A percentile compares a stretch with the other conserved stretches of the same genome.
phyloP scores from a whole-genome alignment of 2,888 invertebrate species.

The Minunthozetes semirufus region DNA sequence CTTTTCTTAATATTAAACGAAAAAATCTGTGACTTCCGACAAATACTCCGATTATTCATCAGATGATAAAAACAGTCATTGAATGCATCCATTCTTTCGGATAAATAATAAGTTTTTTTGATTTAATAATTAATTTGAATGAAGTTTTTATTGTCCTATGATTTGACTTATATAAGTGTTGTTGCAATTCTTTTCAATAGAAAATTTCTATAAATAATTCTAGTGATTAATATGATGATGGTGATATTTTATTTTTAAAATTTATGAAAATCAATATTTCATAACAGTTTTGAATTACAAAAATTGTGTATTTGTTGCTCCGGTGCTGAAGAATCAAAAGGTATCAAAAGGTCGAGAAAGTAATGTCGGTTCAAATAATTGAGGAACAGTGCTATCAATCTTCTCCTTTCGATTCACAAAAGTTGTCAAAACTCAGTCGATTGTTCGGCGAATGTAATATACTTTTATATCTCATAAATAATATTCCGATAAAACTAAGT shows the following conservation, averaged over 20 bases:
- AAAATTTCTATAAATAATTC: too few species aligned
- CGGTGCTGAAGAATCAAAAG: neutral
- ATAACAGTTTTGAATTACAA: neutral
- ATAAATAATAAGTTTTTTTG: neutral
- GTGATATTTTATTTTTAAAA: too few species aligned
- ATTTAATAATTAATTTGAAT: too few species aligned
- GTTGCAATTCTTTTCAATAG: too few species aligned
- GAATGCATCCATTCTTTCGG: neutral
- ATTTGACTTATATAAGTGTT: too few species aligned
- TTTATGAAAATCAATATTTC: too few species aligned
- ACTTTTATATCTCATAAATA: slow-evolving; percentile 20
- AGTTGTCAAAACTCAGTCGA: slow-evolving; percentile 5
- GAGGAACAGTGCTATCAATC: slow-evolving; percentile 2
- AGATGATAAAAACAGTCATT: neutral
- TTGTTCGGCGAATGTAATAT: slow-evolving; percentile 9
- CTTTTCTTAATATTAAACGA: neutral
- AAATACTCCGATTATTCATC: neutral
- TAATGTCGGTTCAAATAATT: slow-evolving; percentile 19
- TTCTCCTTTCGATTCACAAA: slow-evolving; percentile 12
- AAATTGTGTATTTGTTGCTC: neutral
- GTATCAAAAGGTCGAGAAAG: neutral
- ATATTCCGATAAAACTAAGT: slow-evolving; percentile 4
- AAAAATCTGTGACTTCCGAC: neutral
- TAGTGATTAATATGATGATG: too few species aligned
- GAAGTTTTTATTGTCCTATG: too few species aligned